phyloP scores from a whole-genome alignment of 2,113 vertebrate species.

The Tympanuchus pallidicinctus region DNA sequence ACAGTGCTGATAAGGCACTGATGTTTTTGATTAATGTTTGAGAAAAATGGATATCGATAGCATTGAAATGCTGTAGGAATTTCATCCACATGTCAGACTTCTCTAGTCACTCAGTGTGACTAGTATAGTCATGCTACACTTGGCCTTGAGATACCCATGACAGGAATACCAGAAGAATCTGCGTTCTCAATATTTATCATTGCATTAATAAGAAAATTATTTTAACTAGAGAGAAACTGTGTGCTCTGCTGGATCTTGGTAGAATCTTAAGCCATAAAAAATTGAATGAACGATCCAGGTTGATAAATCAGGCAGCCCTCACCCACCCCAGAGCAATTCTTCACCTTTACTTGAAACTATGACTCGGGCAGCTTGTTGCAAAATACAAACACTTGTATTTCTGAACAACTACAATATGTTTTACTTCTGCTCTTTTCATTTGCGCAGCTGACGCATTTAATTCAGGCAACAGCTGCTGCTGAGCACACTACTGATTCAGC shows the following conservation, averaged over 20 bases:
- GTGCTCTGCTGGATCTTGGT: neutral
- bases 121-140: neutral
- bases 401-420: neutral
- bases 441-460: constrained; percentile 8
- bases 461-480: constrained; percentile 41
- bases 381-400: constrained; percentile 19
- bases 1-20: neutral
- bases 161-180: neutral
- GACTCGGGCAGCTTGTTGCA: neutral
- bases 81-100: neutral
- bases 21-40: neutral
- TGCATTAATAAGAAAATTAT: neutral
- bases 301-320: neutral
- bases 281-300: neutral
- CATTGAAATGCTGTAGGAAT: neutral
- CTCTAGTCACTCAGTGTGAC: neutral
- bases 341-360: constrained; percentile 20
- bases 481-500: constrained; percentile 35
- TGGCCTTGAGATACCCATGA: neutral
- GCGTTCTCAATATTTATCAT: neutral
- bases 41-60: neutral
- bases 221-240: neutral
- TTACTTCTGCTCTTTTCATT: constrained; percentile 34
- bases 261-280: neutral
- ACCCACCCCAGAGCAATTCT: constrained; percentile 19